These are phyloP conservation scores for Lasioglossum villosulum DNA, from an alignment of 2,888 invertebrate species.

Conservation along the genomic window DNA sequence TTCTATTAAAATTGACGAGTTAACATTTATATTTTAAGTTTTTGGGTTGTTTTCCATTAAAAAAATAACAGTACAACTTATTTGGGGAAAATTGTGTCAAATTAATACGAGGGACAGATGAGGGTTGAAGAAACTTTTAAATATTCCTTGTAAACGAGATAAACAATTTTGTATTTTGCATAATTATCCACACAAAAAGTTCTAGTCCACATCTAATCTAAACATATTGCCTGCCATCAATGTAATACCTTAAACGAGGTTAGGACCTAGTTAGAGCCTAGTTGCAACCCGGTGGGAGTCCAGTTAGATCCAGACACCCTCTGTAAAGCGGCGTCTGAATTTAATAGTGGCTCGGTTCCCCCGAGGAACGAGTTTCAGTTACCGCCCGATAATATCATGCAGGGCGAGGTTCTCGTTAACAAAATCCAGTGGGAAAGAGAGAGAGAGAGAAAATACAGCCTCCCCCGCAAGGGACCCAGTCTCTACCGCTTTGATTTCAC, in stretches of 20 bases:
- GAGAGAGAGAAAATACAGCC: background rate
- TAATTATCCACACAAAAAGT: too few species aligned
- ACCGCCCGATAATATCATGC: constrained; percentile 38
- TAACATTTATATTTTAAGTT: too few species aligned
- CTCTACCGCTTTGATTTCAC: constrained; percentile 58
- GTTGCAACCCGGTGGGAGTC: background rate
- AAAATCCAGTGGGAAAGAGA: constrained; percentile 17
- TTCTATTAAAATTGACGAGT: too few species aligned
- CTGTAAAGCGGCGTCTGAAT: constrained; percentile 2
- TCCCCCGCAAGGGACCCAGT: constrained; percentile 6
- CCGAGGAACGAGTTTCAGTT: constrained; percentile 31
- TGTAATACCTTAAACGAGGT: background rate
- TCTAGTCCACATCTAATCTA: background rate
- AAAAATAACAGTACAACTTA: too few species aligned
- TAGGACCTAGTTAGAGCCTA: background rate
- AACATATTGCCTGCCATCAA: background rate
- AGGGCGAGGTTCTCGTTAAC: constrained; percentile 44
- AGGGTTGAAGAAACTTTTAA: background rate
- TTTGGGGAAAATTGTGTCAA: too few species aligned
- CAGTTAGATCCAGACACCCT: background rate
- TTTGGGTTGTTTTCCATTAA: too few species aligned
- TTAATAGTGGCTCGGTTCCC: constrained; percentile 20
- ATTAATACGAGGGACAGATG: too few species aligned
- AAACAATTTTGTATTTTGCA: too few species aligned
- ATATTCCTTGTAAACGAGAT: too few species aligned